Percentiles rank a stretch among this genome's conserved stretches.
Conservation (phyloP, 2,888 invertebrate species). For the Agelastica alni region DNA sequence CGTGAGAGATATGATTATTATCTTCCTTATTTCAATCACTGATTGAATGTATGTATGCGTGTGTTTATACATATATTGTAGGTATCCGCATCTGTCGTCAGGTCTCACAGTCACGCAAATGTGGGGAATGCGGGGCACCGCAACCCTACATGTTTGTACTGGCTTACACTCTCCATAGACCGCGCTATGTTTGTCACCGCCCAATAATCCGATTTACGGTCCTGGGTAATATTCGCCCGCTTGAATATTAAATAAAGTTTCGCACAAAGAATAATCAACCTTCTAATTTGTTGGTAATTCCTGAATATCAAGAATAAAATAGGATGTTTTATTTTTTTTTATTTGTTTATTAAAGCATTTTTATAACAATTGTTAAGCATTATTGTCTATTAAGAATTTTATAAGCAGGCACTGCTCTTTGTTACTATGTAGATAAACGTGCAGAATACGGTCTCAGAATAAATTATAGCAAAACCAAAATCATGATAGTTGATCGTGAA, state of each 20-base stretch:
- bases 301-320: no score
- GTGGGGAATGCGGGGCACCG: slow-evolving; percentile 3
- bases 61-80: no score
- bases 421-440: no score
- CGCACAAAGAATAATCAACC: neutral
- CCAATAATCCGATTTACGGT: slow-evolving; percentile 1
- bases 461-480: no score
- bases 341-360: no score
- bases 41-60: slow-evolving; percentile 7
- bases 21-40: slow-evolving; percentile 5
- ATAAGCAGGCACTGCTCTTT: no score
- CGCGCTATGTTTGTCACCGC: slow-evolving; percentile 2
- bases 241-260: neutral
- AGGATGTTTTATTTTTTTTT: no score
- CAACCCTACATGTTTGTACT: slow-evolving; percentile 7
- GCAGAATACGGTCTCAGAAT: no score
- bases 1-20: slow-evolving; percentile 2
- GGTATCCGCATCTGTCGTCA: slow-evolving; percentile 8
- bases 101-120: slow-evolving; percentile 9
- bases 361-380: no score
- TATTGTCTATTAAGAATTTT: no score
- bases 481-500: no score
- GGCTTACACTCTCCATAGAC: slow-evolving; percentile 1
- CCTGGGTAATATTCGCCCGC: neutral
- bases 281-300: no score